Evolutionary conservation across 2,113 vertebrate genomes (phyloP).

Genomic region (Gobiocypris rarus): DNA sequence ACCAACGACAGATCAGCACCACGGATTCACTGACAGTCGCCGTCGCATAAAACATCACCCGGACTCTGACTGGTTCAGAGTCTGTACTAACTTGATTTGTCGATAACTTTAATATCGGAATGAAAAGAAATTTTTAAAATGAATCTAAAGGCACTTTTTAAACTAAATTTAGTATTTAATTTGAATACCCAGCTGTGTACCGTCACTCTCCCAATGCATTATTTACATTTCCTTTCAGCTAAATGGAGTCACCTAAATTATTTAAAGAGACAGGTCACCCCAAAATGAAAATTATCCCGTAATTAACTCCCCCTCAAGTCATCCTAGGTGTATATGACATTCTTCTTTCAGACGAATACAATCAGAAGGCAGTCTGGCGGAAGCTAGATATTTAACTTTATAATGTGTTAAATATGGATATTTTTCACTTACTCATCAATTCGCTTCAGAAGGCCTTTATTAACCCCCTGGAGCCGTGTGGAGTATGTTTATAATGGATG

Average conservation of each 20-base stretch:
- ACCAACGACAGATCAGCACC: constrained; percentile 90
- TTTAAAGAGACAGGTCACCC: neutral
- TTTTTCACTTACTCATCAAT: no score
- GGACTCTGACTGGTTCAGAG: neutral
- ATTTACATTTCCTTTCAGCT: neutral
- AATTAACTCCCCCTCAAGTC: no score
- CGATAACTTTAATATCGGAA: neutral
- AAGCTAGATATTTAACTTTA: no score
- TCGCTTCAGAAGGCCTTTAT: no score
- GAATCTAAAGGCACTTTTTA: neutral
- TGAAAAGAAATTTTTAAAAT: neutral
- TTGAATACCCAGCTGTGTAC: neutral
- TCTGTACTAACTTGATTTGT: neutral
- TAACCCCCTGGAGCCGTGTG: no score
- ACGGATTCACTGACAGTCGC: constrained; percentile 69
- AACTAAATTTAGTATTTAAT: neutral
- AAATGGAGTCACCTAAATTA: neutral
- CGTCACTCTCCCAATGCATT: neutral
- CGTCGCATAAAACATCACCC: neutral
- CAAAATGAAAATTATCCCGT: no score
- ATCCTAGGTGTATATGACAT: no score
- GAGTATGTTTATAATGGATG: no score
- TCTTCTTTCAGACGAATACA: no score
- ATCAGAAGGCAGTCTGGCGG: no score
- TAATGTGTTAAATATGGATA: no score